Evolutionary conservation across 2,888 invertebrate genomes (phyloP), one percentile per base, ranked within the genome.

Genomic region (Amphiduros pacificus): DNA sequence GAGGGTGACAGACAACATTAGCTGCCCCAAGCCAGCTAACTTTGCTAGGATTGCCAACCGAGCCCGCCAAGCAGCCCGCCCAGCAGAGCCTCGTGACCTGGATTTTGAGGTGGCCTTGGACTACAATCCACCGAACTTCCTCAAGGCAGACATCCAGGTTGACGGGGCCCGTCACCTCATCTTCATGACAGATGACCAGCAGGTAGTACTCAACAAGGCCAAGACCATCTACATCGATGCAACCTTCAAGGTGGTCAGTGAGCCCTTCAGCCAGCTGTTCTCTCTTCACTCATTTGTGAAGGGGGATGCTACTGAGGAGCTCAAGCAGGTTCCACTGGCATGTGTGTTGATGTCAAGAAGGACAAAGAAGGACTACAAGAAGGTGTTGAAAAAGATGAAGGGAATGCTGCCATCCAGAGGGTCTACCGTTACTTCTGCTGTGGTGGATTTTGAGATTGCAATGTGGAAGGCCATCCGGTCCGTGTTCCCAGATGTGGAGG

Each of bases 321-420:
- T 20, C 20, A 63, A 63, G 29, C 63, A 63, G 40, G 51, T 63
- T 17, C 63, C 63, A 17, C 61, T 63, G 4, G 36, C 63, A 14
- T 63, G 62, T n/a, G n/a, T n/a, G n/a, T n/a, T n/a, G n/a, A n/a
- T n/a, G n/a, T n/a, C n/a, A n/a, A n/a, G n/a, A n/a, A n/a, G n/a
- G n/a, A n/a, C n/a, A n/a, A n/a, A n/a, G n/a, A n/a, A n/a, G n/a
- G n/a, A n/a, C n/a, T n/a, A n/a, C n/a, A n/a, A n/a, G n/a, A n/a
- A n/a, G n/a, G n/a, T n/a, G n/a, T n/a, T n/a, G n/a, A n/a, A n/a
- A n/a, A n/a, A n/a, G n/a, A n/a, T n/a, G n/a, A n/a, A n/a, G n/a
- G n/a, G n/a, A n/a, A n/a, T n/a, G n/a, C n/a, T n/a, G n/a, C n/a
- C n/a, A n/a, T n/a, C n/a, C n/a, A n/a, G n/a, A 5, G 17, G 31